A percentile compares a stretch with the other conserved stretches of the same genome.
Conservation (phyloP, 2,888 invertebrate species). For the Muscina levida region DNA sequence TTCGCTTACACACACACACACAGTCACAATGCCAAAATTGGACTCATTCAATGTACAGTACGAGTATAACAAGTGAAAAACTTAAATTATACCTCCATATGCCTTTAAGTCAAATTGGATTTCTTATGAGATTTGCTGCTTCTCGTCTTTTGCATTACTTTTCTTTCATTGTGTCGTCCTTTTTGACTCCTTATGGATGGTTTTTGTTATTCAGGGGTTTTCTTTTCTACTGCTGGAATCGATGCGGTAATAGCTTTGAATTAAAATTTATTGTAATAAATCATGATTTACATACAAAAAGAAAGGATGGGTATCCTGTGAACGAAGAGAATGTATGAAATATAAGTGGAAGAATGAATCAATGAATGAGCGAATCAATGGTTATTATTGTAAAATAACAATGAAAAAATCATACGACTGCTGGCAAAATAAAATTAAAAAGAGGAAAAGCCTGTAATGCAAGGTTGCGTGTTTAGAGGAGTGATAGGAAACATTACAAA, state of each 20-base stretch:
- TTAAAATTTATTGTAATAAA: conserved; percentile 66
- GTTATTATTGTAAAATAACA: conserved; percentile 39
- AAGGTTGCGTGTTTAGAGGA: not conserved
- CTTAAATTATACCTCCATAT: conserved; percentile 60
- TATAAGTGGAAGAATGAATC: conserved; percentile 6
- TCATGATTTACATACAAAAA: conserved; percentile 61
- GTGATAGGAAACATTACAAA: not conserved
- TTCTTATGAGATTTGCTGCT: conserved; percentile 47
- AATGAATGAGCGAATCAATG: conserved; percentile 37
- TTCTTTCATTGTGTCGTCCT: conserved; percentile 7
- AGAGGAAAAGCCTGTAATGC: not conserved
- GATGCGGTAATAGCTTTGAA: conserved; percentile 63
- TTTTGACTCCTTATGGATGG: conserved; percentile 30
- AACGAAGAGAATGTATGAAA: conserved; percentile 9
- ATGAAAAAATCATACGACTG: conserved; percentile 19
- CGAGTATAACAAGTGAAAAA: conserved; percentile 35
- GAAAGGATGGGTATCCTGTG: not conserved
- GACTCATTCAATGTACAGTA: not conserved
- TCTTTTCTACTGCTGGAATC: conserved; percentile 40
- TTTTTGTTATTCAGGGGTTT: not conserved
- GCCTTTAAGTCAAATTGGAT: conserved; percentile 62
- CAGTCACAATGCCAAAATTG: conserved; percentile 10
- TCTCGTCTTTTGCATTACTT: conserved; percentile 6
- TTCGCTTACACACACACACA: conserved; percentile 11
- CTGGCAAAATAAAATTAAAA: conserved; percentile 3